Evolutionary conservation across 1,140 invertebrate genomes (phyloP), one percentile per base, ranked within the genome.

Genomic region (Macrosteles quadrilineatus): DNA sequence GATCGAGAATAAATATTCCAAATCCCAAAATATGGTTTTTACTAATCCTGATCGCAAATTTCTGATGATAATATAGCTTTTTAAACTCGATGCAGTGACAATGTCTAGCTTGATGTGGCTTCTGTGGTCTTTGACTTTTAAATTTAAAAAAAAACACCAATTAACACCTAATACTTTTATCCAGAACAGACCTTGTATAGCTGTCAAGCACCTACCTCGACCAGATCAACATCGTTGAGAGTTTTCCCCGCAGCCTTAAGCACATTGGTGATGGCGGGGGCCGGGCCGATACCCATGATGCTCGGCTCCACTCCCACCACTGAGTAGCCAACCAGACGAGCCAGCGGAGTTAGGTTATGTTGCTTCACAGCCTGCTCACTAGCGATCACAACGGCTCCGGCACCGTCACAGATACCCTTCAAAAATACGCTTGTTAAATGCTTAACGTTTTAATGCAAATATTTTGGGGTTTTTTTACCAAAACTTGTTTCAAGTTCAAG

Each of bases 341-440:
- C 93, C 17, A 95, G 77, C 0, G 93, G 91, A 75, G 84, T 93
- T 0, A 99, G 81, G 68, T 89, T 89, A 77, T 97, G 84, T 73
- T 91, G 80, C 75, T 91, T 91, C 0, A 95, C 82, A 30, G 95
- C 94, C 75, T 91, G 92, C 82, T 98, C 97, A 76, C 88, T 94
- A 12, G 96, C 96, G 57, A 99, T 76, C 36, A 99, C 84, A 2
- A 99, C 82, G 68, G 94, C 91, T 36, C 90, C 94, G 29, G 97
- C 97, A 30, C 98, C 98, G 84, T 99, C 98, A 81, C 93, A 96
- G 62, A 99, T 90, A 72, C 98, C 98, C 91, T 94, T 75, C 64
- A 79, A 73, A 75, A 73, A 63, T 72, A 57, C 50, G 36, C n/a
- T n/a, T n/a, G n/a, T n/a, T n/a, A 67, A 67, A 67, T 64, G 23